phyloP scores from a whole-genome alignment of 2,113 vertebrate species.

The Spea bombifrons region DNA sequence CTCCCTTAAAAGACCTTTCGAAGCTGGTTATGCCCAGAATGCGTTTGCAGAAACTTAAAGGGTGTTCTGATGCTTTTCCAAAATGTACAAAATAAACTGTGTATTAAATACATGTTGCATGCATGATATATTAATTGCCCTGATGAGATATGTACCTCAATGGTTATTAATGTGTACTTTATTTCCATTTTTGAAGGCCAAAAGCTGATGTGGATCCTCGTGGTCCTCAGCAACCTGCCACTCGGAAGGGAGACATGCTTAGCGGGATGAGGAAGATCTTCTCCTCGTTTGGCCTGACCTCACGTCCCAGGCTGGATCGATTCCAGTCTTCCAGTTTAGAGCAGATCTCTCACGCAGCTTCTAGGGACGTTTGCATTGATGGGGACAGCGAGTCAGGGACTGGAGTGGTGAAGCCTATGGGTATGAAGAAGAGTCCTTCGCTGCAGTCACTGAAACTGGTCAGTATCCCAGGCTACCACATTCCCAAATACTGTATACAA shows the following conservation, averaged over 20 bases:
- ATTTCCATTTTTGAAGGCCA: neutral
- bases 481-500: neutral
- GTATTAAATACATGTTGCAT: too few relatives aligned
- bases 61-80: too few relatives aligned
- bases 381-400: constrained; percentile 8
- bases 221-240: neutral
- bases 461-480: constrained; percentile 53
- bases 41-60: too few relatives aligned
- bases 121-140: too few relatives aligned
- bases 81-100: too few relatives aligned
- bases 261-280: constrained; percentile 75
- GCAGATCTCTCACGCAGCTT: constrained; percentile 52
- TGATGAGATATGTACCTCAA: too few relatives aligned
- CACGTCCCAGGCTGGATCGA: constrained; percentile 72
- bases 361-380: neutral
- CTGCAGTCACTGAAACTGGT: constrained; percentile 83
- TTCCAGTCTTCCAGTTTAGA: constrained; percentile 78
- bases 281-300: constrained; percentile 71
- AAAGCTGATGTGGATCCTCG: neutral
- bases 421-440: constrained; percentile 79
- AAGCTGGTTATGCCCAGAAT: too few relatives aligned
- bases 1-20: too few relatives aligned
- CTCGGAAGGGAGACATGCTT: constrained; percentile 51
- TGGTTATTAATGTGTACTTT: neutral
- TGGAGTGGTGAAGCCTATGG: constrained; percentile 41